phyloP scores from a whole-genome alignment of 2,888 invertebrate species.

The Zygogramma bicolorata region DNA sequence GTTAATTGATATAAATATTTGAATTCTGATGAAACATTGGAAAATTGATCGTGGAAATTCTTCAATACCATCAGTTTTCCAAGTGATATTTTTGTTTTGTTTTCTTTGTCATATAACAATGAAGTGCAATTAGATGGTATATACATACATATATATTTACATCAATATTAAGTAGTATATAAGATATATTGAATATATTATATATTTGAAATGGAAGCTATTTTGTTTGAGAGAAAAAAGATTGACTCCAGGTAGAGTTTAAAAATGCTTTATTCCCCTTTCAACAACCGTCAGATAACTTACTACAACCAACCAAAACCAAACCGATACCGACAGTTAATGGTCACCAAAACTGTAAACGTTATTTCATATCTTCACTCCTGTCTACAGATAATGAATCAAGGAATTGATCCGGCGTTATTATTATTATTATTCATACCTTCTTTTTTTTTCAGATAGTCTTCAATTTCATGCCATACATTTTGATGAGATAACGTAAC shows the following conservation, averaged over 20 bases:
- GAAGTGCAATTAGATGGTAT: conserved; percentile 76
- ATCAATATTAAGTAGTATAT: conserved; percentile 69
- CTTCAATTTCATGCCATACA: no score
- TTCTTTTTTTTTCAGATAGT: no score
- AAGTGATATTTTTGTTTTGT: conserved; percentile 53
- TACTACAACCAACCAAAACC: conserved; percentile 67
- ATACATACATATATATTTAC: conserved; percentile 71
- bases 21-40: conserved; percentile 41
- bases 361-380: conserved; percentile 19
- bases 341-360: conserved; percentile 31
- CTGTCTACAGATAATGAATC: neutral
- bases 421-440: no score
- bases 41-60: conserved; percentile 49
- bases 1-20: conserved; percentile 61
- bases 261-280: conserved; percentile 65
- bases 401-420: no score
- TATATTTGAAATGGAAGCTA: conserved; percentile 70
- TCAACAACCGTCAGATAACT: conserved; percentile 67
- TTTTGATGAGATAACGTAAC: no score
- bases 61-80: conserved; percentile 50
- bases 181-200: conserved; percentile 69
- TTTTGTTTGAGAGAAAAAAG: conserved; percentile 77
- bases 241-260: conserved; percentile 71
- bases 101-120: conserved; percentile 68
- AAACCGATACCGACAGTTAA: conserved; percentile 73